Evolutionary conservation across 1,140 invertebrate species (phyloP), one percentile per base, ranked within the genome.

Genomic region (Rhynchophorus ferrugineus): DNA sequence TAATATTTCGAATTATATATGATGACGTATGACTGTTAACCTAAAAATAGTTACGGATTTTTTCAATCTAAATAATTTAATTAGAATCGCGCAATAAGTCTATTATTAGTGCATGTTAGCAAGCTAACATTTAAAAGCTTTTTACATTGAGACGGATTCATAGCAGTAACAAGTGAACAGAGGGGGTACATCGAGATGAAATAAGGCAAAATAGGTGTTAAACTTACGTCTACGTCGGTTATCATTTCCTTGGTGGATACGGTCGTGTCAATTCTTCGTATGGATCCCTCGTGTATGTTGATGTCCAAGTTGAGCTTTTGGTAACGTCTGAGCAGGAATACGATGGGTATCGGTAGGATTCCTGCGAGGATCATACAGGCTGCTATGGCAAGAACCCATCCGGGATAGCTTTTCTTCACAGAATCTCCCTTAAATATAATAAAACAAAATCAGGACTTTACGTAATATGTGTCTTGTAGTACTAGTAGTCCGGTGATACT

Each of bases 181-280:
- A n/a, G n/a, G n/a, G n/a, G n/a, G n/a, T n/a, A n/a, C n/a, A 48
- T 54, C 45, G 18, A 6, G 7, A 45, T 44, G 16, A 16, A 34
- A 22, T 47, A 13, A 6, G 7, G 8, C 11, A 18, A 42, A 8
- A 42, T 58, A 9, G n/a, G n/a, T n/a, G n/a, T n/a, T n/a, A 44
- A 16, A 85, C 85, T 86, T 70, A 91, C 87, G 72, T 91, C 89
- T 61, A 89, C 85, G 66, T 91, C 88, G 20, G 78, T 82, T 74
- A 92, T 91, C 89, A 91, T 91, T 70, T 89, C 87, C 69, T 89
- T 89, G n/a, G 89, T 91, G 1, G 88, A 91, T 9, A 89, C 87
- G 0, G 89, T 91, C 8, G 89, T 91, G 62, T 91, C 88, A 58
- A 91, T 91, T 51, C 89, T 78, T 56, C 87, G 76, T 66, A 92